These are phyloP conservation scores for Sorex araneus DNA, from an alignment of 2,113 vertebrate genomes.

Conservation along the genomic window DNA sequence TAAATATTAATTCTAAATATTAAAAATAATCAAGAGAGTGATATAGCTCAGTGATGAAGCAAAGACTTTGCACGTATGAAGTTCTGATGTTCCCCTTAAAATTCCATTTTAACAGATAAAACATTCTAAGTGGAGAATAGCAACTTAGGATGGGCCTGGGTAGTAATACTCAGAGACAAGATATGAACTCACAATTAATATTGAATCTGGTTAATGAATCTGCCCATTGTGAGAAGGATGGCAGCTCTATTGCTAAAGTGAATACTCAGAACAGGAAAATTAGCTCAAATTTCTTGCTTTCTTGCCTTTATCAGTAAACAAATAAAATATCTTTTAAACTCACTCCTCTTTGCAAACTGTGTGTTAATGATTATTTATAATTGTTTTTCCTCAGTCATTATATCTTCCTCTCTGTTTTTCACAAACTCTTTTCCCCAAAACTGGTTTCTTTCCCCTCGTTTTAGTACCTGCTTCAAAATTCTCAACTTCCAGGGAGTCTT, in stretches of 20 bases:
- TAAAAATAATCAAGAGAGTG: too few relatives aligned
- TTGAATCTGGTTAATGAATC: conserved; percentile 9
- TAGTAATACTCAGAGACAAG: background rate
- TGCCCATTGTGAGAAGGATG: background rate
- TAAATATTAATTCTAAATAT: too few relatives aligned
- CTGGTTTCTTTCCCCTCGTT: background rate
- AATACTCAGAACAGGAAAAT: conserved; percentile 55
- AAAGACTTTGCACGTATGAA: too few relatives aligned
- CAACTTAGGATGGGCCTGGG: background rate
- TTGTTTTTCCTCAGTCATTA: background rate
- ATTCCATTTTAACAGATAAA: conserved; percentile 47
- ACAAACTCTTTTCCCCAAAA: background rate
- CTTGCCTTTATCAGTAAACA: conserved; percentile 72
- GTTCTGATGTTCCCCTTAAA: background rate
- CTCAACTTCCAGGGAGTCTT: conserved; percentile 36
- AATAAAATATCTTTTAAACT: conserved; percentile 53
- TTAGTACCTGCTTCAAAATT: conserved; percentile 29
- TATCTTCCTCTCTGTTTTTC: background rate
- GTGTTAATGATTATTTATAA: background rate
- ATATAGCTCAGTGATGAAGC: too few relatives aligned
- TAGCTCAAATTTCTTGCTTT: conserved; percentile 55
- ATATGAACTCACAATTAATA: background rate
- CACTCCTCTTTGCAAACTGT: background rate
- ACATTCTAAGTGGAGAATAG: conserved; percentile 15
- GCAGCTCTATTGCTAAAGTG: background rate